Conservation (phyloP, 2,797 vertebrate genomes). For the Galago senegalensis region DNA sequence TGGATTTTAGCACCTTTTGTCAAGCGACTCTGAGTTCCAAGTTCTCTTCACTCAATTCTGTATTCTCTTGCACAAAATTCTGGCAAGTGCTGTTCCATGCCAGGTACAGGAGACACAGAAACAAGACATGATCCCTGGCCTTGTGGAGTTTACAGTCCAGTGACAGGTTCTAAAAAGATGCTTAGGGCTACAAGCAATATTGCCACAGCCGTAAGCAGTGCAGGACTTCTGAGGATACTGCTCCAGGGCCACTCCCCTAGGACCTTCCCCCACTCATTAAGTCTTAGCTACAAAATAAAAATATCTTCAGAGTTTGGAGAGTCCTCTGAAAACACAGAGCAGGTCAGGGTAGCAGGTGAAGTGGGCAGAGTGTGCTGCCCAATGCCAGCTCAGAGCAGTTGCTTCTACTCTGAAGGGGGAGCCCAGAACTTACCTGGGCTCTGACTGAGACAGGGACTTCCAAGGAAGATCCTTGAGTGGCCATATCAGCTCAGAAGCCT, state of each 20-base stretch:
- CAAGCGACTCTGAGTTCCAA: not conserved
- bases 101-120: not conserved
- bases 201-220: not conserved
- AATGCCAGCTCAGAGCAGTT: too few relatives aligned
- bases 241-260: not conserved
- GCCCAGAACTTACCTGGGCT: not conserved
- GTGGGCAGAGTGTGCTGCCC: not conserved
- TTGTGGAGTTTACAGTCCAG: not conserved
- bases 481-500: not conserved
- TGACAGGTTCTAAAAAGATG: not conserved
- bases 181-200: not conserved
- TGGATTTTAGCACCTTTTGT: not conserved
- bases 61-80: not conserved
- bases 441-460: not conserved
- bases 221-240: not conserved
- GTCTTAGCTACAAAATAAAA: conserved; percentile 43
- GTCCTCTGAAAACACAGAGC: not conserved
- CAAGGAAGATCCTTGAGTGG: not conserved
- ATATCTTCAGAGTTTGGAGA: not conserved
- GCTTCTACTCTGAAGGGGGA: not conserved
- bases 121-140: not conserved
- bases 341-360: not conserved
- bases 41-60: not conserved
- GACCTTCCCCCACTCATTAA: not conserved
- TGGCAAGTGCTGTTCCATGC: not conserved